A percentile compares a stretch with the other conserved stretches of the same genome.
Evolutionary conservation across 2,797 vertebrate genomes (phyloP).

Genomic region (Jordanella pulchra): DNA sequence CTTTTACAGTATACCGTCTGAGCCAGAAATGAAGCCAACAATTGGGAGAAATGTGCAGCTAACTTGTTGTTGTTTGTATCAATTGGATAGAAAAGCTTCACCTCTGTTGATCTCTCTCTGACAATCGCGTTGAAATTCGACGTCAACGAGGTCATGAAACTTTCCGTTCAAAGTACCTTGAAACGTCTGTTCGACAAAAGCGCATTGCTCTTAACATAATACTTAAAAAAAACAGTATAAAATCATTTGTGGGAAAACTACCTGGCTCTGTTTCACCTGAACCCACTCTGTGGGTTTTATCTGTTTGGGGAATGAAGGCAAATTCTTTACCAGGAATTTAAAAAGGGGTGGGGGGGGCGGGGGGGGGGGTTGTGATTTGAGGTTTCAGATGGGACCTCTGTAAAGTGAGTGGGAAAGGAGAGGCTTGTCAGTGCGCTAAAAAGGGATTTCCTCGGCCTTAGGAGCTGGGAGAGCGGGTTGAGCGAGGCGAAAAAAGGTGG

Average conservation of each 20-base stretch:
- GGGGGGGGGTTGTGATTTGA: conserved; percentile 13
- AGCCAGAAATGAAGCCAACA: neutral
- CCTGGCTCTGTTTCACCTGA: conserved; percentile 57
- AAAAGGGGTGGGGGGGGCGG: conserved; percentile 25
- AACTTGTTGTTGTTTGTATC: neutral
- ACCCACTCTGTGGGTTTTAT: conserved; percentile 68
- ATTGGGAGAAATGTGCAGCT: neutral
- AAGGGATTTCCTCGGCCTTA: conserved; percentile 61
- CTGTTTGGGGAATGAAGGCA: conserved; percentile 69
- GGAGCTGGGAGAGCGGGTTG: conserved; percentile 52
- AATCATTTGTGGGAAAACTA: conserved; percentile 38
- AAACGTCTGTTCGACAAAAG: neutral
- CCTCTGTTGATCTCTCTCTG: neutral
- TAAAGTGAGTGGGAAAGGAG: conserved; percentile 24
- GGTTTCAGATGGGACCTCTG: conserved; percentile 21
- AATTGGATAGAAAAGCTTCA: neutral
- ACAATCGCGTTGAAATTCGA: neutral
- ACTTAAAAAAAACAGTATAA: too few species aligned
- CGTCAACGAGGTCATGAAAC: neutral
- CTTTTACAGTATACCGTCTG: neutral
- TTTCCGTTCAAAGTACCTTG: neutral
- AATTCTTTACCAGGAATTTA: conserved; percentile 64
- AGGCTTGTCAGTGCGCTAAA: conserved; percentile 32
- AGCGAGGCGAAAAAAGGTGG: conserved; percentile 21
- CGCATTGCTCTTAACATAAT: neutral